Conservation (phyloP, 1,140 invertebrate genomes). For the fruit fly (Drosophila melanogaster) region Release_6_plus_ISO1_MT NT_037436.4:20111001-20111500, state of each 20-base stretch:
- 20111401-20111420: slow-evolving; percentile 67
- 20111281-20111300: slow-evolving; percentile 7
- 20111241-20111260: slow-evolving; percentile 58
- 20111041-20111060: slow-evolving; percentile 88
- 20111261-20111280: slow-evolving; percentile 41
- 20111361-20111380: slow-evolving; percentile 47
- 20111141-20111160: slow-evolving; percentile 86
- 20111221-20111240: slow-evolving; percentile 50
- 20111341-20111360: slow-evolving; percentile 43
- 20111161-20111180: slow-evolving; percentile 86
- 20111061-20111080: slow-evolving; percentile 89
- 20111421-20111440: slow-evolving; percentile 72
- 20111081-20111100: slow-evolving; percentile 89
- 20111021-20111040: slow-evolving; percentile 85
- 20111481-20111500: slow-evolving; percentile 30
- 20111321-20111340: slow-evolving; percentile 14
- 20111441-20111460: slow-evolving; percentile 8
- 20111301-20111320: slow-evolving; percentile 42
- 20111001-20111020: slow-evolving; percentile 86
- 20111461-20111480: slow-evolving; percentile 6
- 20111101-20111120: slow-evolving; percentile 89
- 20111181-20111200: slow-evolving; percentile 73
- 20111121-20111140: slow-evolving; percentile 86
- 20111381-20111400: slow-evolving; percentile 63
- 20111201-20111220: slow-evolving; percentile 61